A percentile compares a stretch with the other conserved stretches of the same genome.
These are phyloP conservation scores for Tinea trinotella DNA, from an alignment of 2,888 invertebrate species.

Conservation along the genomic window DNA sequence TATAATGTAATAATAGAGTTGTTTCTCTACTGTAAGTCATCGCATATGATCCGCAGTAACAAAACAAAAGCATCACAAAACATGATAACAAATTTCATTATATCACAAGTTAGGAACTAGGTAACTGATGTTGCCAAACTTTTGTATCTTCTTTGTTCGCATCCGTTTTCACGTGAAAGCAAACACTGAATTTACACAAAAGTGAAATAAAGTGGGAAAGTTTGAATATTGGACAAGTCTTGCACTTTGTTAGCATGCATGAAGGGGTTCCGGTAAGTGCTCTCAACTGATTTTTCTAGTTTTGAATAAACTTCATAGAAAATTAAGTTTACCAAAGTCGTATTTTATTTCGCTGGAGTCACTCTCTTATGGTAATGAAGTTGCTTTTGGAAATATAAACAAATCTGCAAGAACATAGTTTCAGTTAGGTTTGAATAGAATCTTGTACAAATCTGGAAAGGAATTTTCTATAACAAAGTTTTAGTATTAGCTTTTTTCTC, in stretches of 20 bases:
- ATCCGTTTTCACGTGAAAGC: constrained; percentile 1
- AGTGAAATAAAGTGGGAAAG: constrained; percentile 6
- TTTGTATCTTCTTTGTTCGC: constrained; percentile 7
- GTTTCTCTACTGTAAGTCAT: neutral
- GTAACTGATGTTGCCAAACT: constrained; percentile 11
- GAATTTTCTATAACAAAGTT: too few species aligned
- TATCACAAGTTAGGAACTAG: neutral
- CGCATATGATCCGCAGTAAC: neutral
- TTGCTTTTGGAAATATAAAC: too few species aligned
- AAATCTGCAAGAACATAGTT: too few species aligned
- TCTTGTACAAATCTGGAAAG: too few species aligned
- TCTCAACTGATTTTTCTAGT: neutral
- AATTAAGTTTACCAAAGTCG: neutral
- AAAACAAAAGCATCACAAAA: neutral
- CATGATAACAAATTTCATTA: constrained; percentile 12
- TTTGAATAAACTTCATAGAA: neutral
- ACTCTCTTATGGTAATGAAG: neutral
- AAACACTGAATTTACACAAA: constrained; percentile 9
- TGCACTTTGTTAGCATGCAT: constrained; percentile 5
- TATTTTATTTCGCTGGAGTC: neutral
- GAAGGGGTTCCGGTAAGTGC: neutral
- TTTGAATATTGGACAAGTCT: constrained; percentile 2
- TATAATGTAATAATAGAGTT: neutral
- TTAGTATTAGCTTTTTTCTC: too few species aligned
- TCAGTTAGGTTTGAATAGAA: too few species aligned